These are phyloP conservation scores for Hippoglossus hippoglossus DNA, from an alignment of 2,797 vertebrate genomes.

Conservation along the genomic window DNA sequence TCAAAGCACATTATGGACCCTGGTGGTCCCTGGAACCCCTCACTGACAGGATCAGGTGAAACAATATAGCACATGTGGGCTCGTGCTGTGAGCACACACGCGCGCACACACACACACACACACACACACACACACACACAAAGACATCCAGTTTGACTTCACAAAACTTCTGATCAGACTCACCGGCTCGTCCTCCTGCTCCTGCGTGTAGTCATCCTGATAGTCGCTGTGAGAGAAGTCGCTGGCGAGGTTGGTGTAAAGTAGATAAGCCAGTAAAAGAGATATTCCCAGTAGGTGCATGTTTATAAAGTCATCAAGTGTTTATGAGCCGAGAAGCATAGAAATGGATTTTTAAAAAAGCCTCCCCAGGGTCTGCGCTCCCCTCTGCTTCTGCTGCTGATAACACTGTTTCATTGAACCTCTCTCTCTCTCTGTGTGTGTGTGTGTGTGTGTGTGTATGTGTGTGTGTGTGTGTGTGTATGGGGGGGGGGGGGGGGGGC, in stretches of 20 bases:
- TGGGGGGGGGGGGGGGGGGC: too few relatives aligned
- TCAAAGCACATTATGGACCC: too few relatives aligned
- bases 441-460: too few relatives aligned
- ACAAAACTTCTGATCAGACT: conserved; percentile 54
- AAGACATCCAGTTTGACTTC: neutral
- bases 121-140: neutral
- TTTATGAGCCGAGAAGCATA: conserved; percentile 49
- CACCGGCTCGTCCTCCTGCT: conserved; percentile 88
- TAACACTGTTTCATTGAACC: conserved; percentile 30
- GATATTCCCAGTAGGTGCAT: conserved; percentile 84
- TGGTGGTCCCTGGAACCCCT: neutral
- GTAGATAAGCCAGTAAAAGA: conserved; percentile 76
- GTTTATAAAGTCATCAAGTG: conserved; percentile 40
- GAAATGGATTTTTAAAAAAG: conserved; percentile 35
- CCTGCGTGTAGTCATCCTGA: conserved; percentile 86
- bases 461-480: neutral
- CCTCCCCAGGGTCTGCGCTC: conserved; percentile 8
- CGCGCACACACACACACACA: neutral
- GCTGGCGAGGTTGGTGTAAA: conserved; percentile 85
- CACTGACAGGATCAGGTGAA: conserved; percentile 12
- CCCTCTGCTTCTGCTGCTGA: conserved; percentile 37
- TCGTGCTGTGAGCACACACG: neutral
- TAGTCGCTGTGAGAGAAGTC: conserved; percentile 87
- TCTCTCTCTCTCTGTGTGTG: conserved; percentile 2
- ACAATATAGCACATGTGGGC: neutral